These are phyloP conservation scores for Octomys mimax DNA, from an alignment of 2,797 vertebrate species.

Conservation along the genomic window DNA sequence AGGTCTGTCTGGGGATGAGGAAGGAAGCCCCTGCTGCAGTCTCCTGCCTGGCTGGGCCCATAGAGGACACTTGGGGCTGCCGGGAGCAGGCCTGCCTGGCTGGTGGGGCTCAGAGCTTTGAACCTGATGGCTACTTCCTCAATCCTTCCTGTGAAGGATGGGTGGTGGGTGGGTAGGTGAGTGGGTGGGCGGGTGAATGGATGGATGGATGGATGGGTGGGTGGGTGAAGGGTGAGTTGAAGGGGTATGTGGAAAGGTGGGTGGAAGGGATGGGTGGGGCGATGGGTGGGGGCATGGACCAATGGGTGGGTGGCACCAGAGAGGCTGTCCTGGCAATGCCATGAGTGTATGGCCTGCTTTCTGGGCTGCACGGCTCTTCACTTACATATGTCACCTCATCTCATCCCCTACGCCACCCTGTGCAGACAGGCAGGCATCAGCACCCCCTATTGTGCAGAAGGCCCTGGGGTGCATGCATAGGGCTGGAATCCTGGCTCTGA, in stretches of 20 bases:
- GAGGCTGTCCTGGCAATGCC: not conserved
- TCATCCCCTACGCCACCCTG: not conserved
- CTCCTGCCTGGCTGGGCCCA: not conserved
- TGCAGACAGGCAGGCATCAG: not conserved
- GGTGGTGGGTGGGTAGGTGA: not conserved
- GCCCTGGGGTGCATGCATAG: not conserved
- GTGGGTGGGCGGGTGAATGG: not conserved
- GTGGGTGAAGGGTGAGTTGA: too few species aligned
- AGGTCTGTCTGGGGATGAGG: not conserved
- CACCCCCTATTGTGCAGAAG: not conserved
- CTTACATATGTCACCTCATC: not conserved
- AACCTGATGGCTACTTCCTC: not conserved
- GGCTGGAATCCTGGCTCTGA: not conserved
- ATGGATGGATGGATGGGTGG: not conserved
- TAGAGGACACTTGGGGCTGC: not conserved
- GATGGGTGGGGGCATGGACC: too few species aligned
- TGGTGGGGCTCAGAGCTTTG: not conserved
- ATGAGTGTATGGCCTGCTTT: not conserved
- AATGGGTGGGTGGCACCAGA: not conserved
- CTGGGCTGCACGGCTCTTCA: not conserved
- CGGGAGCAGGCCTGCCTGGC: not conserved
- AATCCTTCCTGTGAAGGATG: not conserved
- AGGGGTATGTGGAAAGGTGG: too few species aligned
- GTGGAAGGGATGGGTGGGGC: too few species aligned
- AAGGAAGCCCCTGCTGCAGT: not conserved